Conservation (phyloP, 2,888 invertebrate genomes). For the Caenorhabditis sp. region DNA sequence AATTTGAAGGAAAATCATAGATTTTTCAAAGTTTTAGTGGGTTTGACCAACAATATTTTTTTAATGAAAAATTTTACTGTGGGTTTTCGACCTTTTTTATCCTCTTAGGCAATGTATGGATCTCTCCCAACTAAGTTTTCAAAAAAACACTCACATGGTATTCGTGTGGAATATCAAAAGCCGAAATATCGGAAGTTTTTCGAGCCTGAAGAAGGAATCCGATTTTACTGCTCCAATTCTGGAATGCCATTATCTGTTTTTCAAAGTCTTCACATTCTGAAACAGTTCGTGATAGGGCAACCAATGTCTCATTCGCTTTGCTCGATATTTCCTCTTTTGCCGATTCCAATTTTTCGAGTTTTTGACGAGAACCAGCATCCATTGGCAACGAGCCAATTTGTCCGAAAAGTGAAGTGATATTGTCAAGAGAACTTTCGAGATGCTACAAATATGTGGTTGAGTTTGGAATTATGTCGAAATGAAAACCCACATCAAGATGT, state of each 20-base stretch:
- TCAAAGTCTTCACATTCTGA: slow-evolving; percentile 62
- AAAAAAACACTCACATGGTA: slow-evolving; percentile 71
- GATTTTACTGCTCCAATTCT: slow-evolving; percentile 79
- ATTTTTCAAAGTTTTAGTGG: too few species aligned
- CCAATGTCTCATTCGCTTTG: slow-evolving; percentile 29
- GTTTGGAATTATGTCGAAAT: too few species aligned
- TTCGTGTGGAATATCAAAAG: slow-evolving; percentile 83
- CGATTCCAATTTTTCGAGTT: slow-evolving; percentile 16
- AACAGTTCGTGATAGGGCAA: slow-evolving; percentile 35
- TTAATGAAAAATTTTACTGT: too few species aligned
- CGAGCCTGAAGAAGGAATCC: slow-evolving; percentile 79
- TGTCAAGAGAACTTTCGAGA: slow-evolving; percentile 53
- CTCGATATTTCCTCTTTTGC: slow-evolving; percentile 19
- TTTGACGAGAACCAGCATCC: slow-evolving; percentile 26
- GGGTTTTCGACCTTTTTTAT: too few species aligned
- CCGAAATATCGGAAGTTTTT: slow-evolving; percentile 81
- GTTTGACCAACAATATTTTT: too few species aligned
- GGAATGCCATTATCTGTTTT: slow-evolving; percentile 40
- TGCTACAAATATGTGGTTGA: slow-evolving; percentile 37
- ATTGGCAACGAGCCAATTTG: slow-evolving; percentile 33
- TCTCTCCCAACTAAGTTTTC: neutral
- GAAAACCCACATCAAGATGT: slow-evolving; percentile 83
- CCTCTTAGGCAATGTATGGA: neutral
- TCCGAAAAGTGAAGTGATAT: slow-evolving; percentile 31
- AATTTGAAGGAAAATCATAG: too few species aligned